Base-by-base conservation (phyloP, 2,797 vertebrate genomes). In the Hemitrygon akajei region DNA sequence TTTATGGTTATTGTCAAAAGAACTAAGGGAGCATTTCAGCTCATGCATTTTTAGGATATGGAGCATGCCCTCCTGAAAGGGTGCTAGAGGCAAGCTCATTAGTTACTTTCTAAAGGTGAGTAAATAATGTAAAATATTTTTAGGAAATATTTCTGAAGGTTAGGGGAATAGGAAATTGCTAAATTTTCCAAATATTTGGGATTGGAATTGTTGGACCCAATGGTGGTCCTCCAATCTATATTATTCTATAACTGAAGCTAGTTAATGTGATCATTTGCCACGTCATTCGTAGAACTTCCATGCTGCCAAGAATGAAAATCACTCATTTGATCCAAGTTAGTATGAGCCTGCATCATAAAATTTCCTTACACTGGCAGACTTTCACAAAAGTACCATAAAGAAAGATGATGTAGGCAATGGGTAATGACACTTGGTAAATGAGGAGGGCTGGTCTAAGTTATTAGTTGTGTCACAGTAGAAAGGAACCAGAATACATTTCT, bases 391-490 rank as follows among this genome's bases (percentile, higher is more conserved):
- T 86, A 60, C 11, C 56, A 60, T n/a, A 27, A 60, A 12, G 82
- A 86, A n/a, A 86, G 20, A 60, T 86, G 82, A 84, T 60, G 27
- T 58, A 84, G 47, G 82, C 58, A 86, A 86, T 86, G 27, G 82
- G 58, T 30, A 60, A 60, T 86, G 27, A 30, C 56, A 60, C 10
- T 86, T 86, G 5, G 56, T 60, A 60, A 60, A 30, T 86, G 56
- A 86, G 11, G 5, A n/a, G 27, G 12, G 56, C 27, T 86, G 11
- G n/a, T 86, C 27, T 86, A 58, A 86, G 82, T 86, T 58, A 14
- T 30, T 60, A 7, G 16, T 80, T 37, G 25, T 7, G 80, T 7
- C 20, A 82, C 37, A 56, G 20, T 56, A 10, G 16, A 7, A 30
- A 11, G 34, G 77, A n/a, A 5, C 27, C 58, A 56, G 47, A 84